These are phyloP conservation scores for Orbicella faveolata DNA, from an alignment of 64 coral and sea anemone species.

Conservation along the genomic window DNA sequence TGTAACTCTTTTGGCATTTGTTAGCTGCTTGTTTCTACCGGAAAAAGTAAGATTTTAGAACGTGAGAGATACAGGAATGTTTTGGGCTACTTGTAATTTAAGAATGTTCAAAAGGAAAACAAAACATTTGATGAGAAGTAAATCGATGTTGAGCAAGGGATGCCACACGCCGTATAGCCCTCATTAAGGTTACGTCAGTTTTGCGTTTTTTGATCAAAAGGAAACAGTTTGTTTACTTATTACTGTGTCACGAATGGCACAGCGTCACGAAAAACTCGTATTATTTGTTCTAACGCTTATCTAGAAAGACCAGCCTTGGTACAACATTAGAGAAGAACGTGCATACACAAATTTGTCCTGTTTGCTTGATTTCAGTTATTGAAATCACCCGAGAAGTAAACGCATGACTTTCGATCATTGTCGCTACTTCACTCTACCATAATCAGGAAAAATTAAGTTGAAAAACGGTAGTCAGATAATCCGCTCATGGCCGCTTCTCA, in stretches of 20 bases:
- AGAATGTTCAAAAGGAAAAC: neutral
- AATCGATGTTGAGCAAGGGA: neutral
- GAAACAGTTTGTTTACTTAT: neutral
- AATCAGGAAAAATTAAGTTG: constrained; percentile 1
- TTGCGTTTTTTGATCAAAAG: neutral
- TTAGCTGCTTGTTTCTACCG: neutral
- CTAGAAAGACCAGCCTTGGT: neutral
- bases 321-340: neutral
- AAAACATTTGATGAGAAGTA: neutral
- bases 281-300: neutral
- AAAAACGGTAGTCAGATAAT: constrained; percentile 4
- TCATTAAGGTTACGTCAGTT: neutral
- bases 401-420: neutral
- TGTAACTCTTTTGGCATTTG: neutral
- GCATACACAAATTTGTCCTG: neutral
- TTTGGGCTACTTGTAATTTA: neutral
- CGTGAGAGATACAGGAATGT: neutral
- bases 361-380: neutral
- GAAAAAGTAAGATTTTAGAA: neutral
- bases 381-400: neutral
- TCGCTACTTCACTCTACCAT: neutral
- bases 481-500: neutral
- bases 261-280: neutral
- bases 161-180: neutral
- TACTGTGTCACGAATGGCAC: neutral